Base-by-base conservation (phyloP, 2,113 vertebrate genomes). In the rat (Rattus norvegicus) region DNA sequence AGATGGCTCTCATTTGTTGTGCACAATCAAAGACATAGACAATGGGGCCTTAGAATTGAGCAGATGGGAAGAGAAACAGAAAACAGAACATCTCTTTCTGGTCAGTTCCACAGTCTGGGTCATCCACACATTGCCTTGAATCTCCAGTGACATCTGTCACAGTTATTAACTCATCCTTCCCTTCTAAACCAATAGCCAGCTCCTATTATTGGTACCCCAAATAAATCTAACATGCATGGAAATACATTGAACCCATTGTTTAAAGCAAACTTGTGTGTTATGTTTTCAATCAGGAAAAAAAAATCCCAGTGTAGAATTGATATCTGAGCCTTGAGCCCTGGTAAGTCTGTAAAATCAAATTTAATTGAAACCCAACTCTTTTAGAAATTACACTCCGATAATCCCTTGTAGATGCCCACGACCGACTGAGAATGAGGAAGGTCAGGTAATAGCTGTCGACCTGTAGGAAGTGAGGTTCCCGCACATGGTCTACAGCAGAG, bases 151-250 rank as follows among this genome's bases (percentile, higher is more conserved):
- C 65, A 88, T 22, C 56, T 81, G 76, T 30, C 36, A 61, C 12
- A 49, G 49, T 94, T 92, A 81, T 87, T 87, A 90, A 92, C 83
- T 88, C 36, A 52, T 69, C 33, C 43, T 63, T 90, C 59, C 52
- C 20, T 33, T 83, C 52, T 56, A 56, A 83, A 59, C 43, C 83
- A 88, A 72, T 14, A 72, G 52, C 80, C 39, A 39, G 26, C 59
- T 95, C 76, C 43, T 88, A 72, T 72, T 94, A 77, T n/a, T 84
- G 81, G 39, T 59, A 87, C 79, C 33, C 28, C 47, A 93, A 65
- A 93, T 54, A 93, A 76, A 76, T 47, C 61, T 63, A 91, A 85
- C 39, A 72, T 14, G 7, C 54, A 52, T 91, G 83, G 84, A 88
- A 91, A 85, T 54, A 79, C 12, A 86, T 56, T 63, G 54, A 91